Evolutionary conservation across 2,888 invertebrate species (phyloP), one percentile per base, ranked within the genome.

Genomic region (Cryptophagus acutangulus): DNA sequence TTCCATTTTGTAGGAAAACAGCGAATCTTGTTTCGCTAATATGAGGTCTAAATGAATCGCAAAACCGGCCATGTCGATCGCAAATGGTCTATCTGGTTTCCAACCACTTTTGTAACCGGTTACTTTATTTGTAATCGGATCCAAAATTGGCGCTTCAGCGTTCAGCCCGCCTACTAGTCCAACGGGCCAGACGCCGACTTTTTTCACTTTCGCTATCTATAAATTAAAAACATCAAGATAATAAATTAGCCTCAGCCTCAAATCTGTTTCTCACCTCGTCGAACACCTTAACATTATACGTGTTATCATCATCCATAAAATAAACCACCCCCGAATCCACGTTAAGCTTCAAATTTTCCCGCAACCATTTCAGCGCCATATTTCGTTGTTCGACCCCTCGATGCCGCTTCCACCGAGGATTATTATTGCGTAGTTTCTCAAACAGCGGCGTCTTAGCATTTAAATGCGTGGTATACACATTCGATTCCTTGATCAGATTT

Each of bases 41-140:
- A 93, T 75, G 39, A 89, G 69, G 12, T 82, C 79, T 1, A 88
- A 71, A 63, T 89, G 90, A 26, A 94, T 83, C 4, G 88, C 93
- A 63, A 95, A 96, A 0, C 92, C 95, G 1, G 97, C 97, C 97
- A 99, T 99, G 62, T 99, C 97, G 24, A 95, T 82, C 1, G 97
- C 94, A 73, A 96, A 99, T 0, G 88, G 85, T 45, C 97, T 74
- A 55, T 90, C 83, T 0, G 93, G 87, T 59, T 87, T 85, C 90
- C 93, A 97, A 1, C 81, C 86, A 0, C 85, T 83, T 54, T 77
- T 78, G 66, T 79, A 87, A 8, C 79, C 78, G 8, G 66, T 66
- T 2, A 84, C 78, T 6, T 26, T 42, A 56, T 53, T 52, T 30
- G 56, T 58, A 13, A 14, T 40, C 20, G 17, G 31, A 61, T 81